These are phyloP conservation scores for Pelecanus crispus DNA, from an alignment of 2,113 vertebrate species.

Conservation along the genomic window DNA sequence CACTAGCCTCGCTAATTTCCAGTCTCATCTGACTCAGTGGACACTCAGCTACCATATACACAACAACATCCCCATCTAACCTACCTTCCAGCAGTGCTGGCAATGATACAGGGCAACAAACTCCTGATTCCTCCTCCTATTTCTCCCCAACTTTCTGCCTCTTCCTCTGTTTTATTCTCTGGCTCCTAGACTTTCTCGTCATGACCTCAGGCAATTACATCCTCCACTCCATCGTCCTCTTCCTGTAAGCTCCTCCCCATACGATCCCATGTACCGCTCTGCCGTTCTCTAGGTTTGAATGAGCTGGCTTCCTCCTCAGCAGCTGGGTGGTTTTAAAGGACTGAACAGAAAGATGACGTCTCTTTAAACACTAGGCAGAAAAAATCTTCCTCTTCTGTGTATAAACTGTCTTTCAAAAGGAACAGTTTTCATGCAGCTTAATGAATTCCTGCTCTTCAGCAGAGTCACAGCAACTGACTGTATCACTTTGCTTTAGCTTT, in stretches of 20 bases:
- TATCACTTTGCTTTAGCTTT: not conserved
- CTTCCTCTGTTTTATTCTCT: not conserved
- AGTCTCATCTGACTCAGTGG: not conserved
- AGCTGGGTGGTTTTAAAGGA: not conserved
- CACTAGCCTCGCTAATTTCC: not conserved
- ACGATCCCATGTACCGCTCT: rapidly evolving
- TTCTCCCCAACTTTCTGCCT: not conserved
- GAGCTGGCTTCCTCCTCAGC: not conserved
- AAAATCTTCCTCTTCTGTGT: not conserved
- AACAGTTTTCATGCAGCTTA: not conserved
- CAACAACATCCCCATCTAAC: not conserved
- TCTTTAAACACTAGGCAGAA: not conserved
- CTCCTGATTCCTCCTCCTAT: not conserved
- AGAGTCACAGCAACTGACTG: not conserved
- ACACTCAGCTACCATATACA: not conserved
- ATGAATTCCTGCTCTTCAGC: not conserved
- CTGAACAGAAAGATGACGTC: not conserved
- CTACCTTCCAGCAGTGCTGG: not conserved
- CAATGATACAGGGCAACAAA: not conserved
- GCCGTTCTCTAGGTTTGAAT: not conserved
- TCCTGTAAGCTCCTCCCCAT: not conserved
- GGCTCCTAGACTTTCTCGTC: not conserved
- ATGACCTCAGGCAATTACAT: not conserved
- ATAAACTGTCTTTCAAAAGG: not conserved
- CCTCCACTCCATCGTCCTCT: rapidly evolving